phyloP scores from a whole-genome alignment of 1,140 invertebrate species.

The Chionoecetes opilio region DNA sequence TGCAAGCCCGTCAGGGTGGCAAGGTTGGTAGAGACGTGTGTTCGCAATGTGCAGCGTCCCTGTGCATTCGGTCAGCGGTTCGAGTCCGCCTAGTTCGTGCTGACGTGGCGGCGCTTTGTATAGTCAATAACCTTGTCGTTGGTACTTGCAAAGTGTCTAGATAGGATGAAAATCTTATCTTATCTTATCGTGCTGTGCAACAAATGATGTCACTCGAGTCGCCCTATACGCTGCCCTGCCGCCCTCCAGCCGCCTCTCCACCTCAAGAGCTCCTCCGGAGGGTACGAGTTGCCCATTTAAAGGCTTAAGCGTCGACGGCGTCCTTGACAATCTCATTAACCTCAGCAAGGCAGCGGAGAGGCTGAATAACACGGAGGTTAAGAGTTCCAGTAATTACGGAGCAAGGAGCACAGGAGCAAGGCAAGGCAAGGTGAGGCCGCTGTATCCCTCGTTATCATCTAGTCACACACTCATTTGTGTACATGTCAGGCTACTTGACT shows the following conservation, averaged over 20 bases:
- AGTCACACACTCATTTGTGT: background rate
- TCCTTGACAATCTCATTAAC: slow-evolving; percentile 29
- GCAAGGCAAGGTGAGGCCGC: background rate
- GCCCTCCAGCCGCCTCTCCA: slow-evolving; percentile 22
- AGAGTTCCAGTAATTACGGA: slow-evolving; percentile 18
- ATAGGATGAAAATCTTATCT: too few relatives aligned
- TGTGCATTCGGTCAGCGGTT: too few relatives aligned
- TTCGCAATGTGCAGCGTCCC: too few relatives aligned
- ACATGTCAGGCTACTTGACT: background rate
- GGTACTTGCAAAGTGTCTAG: too few relatives aligned
- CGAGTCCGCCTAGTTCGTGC: too few relatives aligned
- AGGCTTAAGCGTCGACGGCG: slow-evolving; percentile 4
- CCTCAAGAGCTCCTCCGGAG: slow-evolving; percentile 1
- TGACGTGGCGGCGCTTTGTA: too few relatives aligned
- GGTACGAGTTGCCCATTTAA: slow-evolving; percentile 17
- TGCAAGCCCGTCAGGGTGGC: too few relatives aligned
- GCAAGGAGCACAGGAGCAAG: background rate
- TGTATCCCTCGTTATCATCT: slow-evolving; percentile 1
- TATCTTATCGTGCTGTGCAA: background rate
- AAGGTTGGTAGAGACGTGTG: too few relatives aligned
- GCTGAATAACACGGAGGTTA: background rate
- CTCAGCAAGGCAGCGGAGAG: slow-evolving; percentile 2
- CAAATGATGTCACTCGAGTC: background rate
- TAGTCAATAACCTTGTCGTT: too few relatives aligned
- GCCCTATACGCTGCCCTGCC: background rate